Evolutionary conservation across 30 jellyfish, hydroid and myxozoan species (phyloP), one percentile per base, ranked within the genome.

Genomic region (Hydractinia symbiolongicarpus): DNA sequence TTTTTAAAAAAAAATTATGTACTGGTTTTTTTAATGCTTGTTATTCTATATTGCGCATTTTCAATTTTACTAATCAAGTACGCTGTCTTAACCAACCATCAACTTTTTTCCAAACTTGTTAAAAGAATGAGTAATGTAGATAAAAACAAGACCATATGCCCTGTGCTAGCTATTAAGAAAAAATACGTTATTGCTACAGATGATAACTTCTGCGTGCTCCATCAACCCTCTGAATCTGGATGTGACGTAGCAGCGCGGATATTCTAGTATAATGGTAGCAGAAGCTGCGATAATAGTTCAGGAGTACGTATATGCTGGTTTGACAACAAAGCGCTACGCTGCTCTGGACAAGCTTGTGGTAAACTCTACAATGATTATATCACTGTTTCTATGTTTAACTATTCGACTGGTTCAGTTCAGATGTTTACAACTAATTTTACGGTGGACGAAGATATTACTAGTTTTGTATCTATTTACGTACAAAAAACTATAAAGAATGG

Each of bases 371-470:
- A 64, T 13, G 75, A 55, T 6, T 19, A 60, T 44, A 62, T 77
- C 60, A 15, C 60, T 21, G 60, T 77, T 55, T 76, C 5, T 10
- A 13, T 60, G 66, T 30, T 55, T 15, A 49, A 55, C 8, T 53
- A 53, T 5, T 9, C 53, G 7, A 54, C 78, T 7, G 85, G 85
- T 16, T 17, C 66, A 21, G 85, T 77, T 60, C 55, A 60, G 8
- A 55, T 5, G n/a, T 54, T 16, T 51, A 57, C 53, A 53, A 50
- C 52, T 54, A 53, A 77, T 53, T n/a, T 13, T 5, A 58, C 56
- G 75, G 54, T 77, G 77, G n/a, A 60, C 55, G 54, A 56, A 5
- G 50, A 44, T 19, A 30, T 30, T 30, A 30, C 44, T 30, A 30
- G 44, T 30, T 30, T 30, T 30, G 77, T 77, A 44, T 44, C 14